Conservation (phyloP, 2,797 vertebrate genomes). For the Sorex maritimensis region DNA sequence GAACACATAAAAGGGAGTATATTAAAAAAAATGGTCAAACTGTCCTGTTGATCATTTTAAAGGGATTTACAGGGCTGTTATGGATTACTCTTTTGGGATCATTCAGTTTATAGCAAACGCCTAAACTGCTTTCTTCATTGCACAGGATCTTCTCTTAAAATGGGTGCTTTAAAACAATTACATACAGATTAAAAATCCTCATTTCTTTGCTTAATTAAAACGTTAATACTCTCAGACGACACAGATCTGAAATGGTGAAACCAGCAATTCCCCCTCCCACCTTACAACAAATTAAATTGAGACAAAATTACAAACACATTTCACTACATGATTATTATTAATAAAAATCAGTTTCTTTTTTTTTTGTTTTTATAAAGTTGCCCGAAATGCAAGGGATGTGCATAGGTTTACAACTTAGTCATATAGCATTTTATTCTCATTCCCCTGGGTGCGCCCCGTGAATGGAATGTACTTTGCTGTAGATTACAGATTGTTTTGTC, state of each 20-base stretch:
- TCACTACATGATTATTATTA: slow-evolving; percentile 97
- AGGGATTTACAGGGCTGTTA: slow-evolving; percentile 98
- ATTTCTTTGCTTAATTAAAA: slow-evolving; percentile 95
- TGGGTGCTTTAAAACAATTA: slow-evolving; percentile 97
- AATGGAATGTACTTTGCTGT: slow-evolving; percentile 97
- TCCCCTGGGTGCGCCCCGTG: slow-evolving; percentile 94
- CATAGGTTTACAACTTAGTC: slow-evolving; percentile 95
- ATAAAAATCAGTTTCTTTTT: slow-evolving; percentile 94
- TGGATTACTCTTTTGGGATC: slow-evolving; percentile 93
- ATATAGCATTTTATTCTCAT: slow-evolving; percentile 93
- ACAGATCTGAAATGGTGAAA: slow-evolving; percentile 96
- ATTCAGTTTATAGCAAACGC: slow-evolving; percentile 92
- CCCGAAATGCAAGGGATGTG: slow-evolving; percentile 97
- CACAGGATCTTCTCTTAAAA: slow-evolving; percentile 93
- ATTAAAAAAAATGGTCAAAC: slow-evolving; percentile 97
- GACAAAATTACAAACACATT: slow-evolving; percentile 98
- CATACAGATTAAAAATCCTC: slow-evolving; percentile 97
- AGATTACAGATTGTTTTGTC: slow-evolving; percentile 94
- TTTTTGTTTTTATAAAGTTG: slow-evolving; percentile 94
- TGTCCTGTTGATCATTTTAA: slow-evolving; percentile 95
- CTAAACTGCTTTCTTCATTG: slow-evolving; percentile 94
- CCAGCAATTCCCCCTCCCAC: slow-evolving; percentile 92
- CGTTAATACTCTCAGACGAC: slow-evolving; percentile 97
- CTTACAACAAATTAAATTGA: slow-evolving; percentile 95
- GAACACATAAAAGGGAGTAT: slow-evolving; percentile 99